phyloP scores from a whole-genome alignment of 1,140 invertebrate genomes.

The Brachionus rubens region DNA sequence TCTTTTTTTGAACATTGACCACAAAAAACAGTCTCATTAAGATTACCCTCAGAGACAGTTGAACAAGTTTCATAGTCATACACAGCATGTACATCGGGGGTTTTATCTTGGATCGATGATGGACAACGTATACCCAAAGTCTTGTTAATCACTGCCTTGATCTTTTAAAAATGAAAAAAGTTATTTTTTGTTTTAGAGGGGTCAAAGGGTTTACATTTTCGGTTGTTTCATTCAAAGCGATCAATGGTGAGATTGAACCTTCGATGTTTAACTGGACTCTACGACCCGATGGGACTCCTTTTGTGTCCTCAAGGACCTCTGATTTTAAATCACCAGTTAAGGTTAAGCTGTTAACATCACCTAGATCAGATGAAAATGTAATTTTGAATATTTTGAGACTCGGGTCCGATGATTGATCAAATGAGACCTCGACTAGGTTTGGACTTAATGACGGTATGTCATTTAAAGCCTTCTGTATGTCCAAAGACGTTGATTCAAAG shows the following conservation, averaged over 20 bases:
- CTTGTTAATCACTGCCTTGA: background rate
- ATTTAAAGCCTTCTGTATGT: conserved; percentile 20
- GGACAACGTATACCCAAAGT: conserved; percentile 41
- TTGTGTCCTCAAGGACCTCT: background rate
- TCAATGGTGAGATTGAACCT: background rate
- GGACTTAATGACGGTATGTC: conserved; percentile 31
- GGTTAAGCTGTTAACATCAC: background rate
- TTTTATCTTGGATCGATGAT: background rate
- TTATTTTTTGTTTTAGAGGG: background rate
- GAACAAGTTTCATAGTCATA: conserved; percentile 35
- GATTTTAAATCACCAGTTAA: background rate
- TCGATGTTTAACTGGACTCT: background rate
- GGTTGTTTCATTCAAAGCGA: background rate
- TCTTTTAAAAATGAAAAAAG: background rate
- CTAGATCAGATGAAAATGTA: conserved; percentile 3
- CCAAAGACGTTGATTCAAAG: background rate
- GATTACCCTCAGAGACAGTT: background rate
- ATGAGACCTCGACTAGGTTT: background rate
- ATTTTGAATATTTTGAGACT: background rate
- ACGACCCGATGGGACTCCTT: background rate
- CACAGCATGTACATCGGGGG: background rate
- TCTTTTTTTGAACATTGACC: conserved; percentile 31
- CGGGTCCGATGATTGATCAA: background rate
- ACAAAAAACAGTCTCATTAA: conserved; percentile 35
- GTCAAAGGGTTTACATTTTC: conserved; percentile 6